phyloP scores from a whole-genome alignment of 2,113 vertebrate species.

The Etheostoma cragini region DNA sequence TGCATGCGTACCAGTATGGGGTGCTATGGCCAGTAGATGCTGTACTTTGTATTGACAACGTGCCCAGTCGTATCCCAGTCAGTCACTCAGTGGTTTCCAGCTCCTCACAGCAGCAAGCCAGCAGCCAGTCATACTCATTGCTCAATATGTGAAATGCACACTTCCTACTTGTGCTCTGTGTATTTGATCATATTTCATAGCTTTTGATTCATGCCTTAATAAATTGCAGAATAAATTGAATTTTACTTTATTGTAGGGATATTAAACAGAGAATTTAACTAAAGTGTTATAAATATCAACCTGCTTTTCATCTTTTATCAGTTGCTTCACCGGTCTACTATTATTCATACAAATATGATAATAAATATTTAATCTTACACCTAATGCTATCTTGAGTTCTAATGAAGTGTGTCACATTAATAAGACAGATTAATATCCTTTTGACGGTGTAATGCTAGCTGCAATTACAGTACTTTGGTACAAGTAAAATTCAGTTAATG shows the following conservation, averaged over 20 bases:
- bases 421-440: slow-evolving; percentile 23
- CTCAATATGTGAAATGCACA: slow-evolving; percentile 67
- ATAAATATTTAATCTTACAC: slow-evolving; percentile 10
- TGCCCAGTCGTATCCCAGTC: slow-evolving; percentile 69
- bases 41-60: slow-evolving; percentile 75
- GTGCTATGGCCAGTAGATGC: slow-evolving; percentile 64
- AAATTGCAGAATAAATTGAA: slow-evolving; percentile 21
- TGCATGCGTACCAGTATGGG: slow-evolving; percentile 52
- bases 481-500: slow-evolving; percentile 16
- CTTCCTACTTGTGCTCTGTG: slow-evolving; percentile 66
- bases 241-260: background rate
- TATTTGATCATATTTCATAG: slow-evolving; percentile 57
- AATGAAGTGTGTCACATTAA: slow-evolving; percentile 1
- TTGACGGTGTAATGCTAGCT: slow-evolving; percentile 2
- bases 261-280: background rate
- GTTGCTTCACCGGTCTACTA: background rate
- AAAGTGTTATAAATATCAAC: background rate
- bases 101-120: slow-evolving; percentile 64
- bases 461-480: slow-evolving; percentile 16
- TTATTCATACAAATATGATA: background rate
- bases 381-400: background rate
- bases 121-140: slow-evolving; percentile 65
- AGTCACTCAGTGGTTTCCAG: slow-evolving; percentile 76
- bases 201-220: slow-evolving; percentile 54
- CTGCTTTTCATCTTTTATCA: slow-evolving; percentile 6